phyloP scores from a whole-genome alignment of 2,113 vertebrate species.

The Passer domesticus region DNA sequence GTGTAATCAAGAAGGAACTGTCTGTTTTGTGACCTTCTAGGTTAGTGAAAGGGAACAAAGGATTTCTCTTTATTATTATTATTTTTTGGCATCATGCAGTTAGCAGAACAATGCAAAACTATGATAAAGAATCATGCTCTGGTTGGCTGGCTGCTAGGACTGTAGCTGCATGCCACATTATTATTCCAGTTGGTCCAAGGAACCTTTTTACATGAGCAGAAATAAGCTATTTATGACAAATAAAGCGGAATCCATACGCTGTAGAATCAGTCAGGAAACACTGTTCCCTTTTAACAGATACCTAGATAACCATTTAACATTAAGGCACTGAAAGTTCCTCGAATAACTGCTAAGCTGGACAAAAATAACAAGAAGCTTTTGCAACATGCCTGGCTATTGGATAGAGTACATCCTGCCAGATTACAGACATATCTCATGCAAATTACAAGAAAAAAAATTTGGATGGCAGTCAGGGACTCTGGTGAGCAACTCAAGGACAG shows the following conservation, averaged over 20 bases:
- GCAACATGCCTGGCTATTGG: not conserved
- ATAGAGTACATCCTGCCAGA: not conserved
- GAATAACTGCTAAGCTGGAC: slow-evolving; percentile 5
- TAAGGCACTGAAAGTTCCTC: not conserved
- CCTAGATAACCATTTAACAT: not conserved
- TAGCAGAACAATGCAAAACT: slow-evolving; percentile 75
- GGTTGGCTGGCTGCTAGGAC: slow-evolving; percentile 40
- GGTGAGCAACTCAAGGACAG: slow-evolving; percentile 10
- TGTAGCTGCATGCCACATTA: slow-evolving; percentile 43
- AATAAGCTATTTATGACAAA: slow-evolving; percentile 43
- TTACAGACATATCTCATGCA: slow-evolving; percentile 10
- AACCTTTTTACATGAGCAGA: slow-evolving; percentile 7
- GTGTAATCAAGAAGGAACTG: slow-evolving; percentile 83
- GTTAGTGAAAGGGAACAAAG: slow-evolving; percentile 76
- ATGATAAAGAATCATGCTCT: slow-evolving; percentile 56
- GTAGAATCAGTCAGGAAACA: not conserved
- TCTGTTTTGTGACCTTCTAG: slow-evolving; percentile 80
- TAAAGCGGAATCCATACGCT: not conserved
- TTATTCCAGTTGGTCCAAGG: slow-evolving; percentile 1
- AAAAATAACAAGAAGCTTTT: slow-evolving; percentile 9
- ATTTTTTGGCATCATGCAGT: slow-evolving; percentile 70
- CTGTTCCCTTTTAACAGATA: not conserved
- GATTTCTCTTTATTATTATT: slow-evolving; percentile 76
- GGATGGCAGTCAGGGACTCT: not conserved
- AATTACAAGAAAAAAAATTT: slow-evolving; percentile 7